A percentile compares a stretch with the other conserved stretches of the same genome.
These are phyloP conservation scores for Pheosia gnoma DNA, from an alignment of 2,888 invertebrate genomes.

Conservation along the genomic window DNA sequence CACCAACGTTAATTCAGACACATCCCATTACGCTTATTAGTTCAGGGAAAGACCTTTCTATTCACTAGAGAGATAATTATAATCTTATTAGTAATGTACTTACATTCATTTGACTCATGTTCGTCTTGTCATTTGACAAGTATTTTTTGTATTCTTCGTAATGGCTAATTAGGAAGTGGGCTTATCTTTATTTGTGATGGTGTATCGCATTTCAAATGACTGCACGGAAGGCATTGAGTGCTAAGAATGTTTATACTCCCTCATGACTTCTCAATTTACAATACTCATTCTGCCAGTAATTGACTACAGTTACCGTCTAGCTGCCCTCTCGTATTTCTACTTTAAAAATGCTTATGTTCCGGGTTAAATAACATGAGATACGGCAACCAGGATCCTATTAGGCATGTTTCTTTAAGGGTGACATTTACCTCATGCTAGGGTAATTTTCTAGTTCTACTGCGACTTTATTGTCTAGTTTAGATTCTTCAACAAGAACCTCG, in stretches of 20 bases:
- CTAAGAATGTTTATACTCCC: neutral
- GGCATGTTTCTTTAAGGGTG: no score
- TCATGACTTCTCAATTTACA: conserved; percentile 1
- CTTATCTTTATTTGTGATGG: neutral
- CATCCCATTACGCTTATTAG: conserved; percentile 23
- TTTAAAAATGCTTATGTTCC: neutral
- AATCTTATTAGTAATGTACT: conserved; percentile 26
- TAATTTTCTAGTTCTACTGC: no score
- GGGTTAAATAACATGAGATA: neutral
- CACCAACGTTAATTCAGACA: conserved; percentile 22
- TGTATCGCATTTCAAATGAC: neutral
- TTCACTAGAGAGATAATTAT: conserved; percentile 16
- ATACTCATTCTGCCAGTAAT: neutral
- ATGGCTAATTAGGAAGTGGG: neutral
- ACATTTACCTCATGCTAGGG: no score
- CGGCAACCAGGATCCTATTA: neutral
- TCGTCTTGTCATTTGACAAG: conserved; percentile 2
- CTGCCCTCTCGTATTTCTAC: neutral
- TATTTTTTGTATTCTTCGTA: neutral
- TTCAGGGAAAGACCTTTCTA: conserved; percentile 20
- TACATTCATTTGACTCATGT: conserved; percentile 10
- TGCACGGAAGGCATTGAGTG: neutral
- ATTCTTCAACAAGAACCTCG: neutral
- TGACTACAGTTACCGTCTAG: neutral
- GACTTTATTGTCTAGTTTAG: neutral